Evolutionary conservation across 1,140 invertebrate genomes (phyloP), one percentile per base, ranked within the genome.

Genomic region (Conus ventricosus): DNA sequence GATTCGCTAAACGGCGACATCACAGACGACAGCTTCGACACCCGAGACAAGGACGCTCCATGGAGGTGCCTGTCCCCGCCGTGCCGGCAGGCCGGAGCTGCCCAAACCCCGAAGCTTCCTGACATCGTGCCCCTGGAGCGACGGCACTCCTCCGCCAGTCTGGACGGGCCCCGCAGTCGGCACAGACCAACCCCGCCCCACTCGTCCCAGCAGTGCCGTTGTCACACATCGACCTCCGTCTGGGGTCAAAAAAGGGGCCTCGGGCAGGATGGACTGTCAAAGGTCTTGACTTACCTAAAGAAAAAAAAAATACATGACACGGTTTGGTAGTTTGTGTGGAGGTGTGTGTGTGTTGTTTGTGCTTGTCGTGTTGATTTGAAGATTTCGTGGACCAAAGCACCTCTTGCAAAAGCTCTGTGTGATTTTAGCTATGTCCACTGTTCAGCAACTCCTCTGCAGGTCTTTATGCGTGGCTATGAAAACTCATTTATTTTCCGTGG

Each of bases 241-340:
- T 39, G 63, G 76, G 17, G 82, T 78, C 27, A 89, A 88, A 27
- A 85, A 82, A 75, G 60, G 57, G 55, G 67, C 75, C n/a, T 86
- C 84, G 4, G 89, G 86, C 25, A 89, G 83, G 27, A 60, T 78
- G 60, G 91, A 92, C 76, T 88, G 25, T 90, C 75, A 55, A 91
- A 90, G 78, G 89, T 93, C 4, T 82, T 92, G 81, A 89, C 90
- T 23, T 93, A 94, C 85, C 75, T 93, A 81, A 94, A 93, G 86
- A 92, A 91, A 85, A 94, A 94, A 94, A 71, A 92, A 89, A 88
- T 94, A 94, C 91, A 94, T 92, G 93, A 94, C 84, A 89, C 87
- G 90, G 92, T 93, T 94, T 81, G 81, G 85, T 88, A 11, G 57
- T 60, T 60, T 4, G 57, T 60, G 8, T 15, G 57, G 39, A 39